Conservation (phyloP, 2,888 invertebrate species). For the Nowickia ferox region DNA sequence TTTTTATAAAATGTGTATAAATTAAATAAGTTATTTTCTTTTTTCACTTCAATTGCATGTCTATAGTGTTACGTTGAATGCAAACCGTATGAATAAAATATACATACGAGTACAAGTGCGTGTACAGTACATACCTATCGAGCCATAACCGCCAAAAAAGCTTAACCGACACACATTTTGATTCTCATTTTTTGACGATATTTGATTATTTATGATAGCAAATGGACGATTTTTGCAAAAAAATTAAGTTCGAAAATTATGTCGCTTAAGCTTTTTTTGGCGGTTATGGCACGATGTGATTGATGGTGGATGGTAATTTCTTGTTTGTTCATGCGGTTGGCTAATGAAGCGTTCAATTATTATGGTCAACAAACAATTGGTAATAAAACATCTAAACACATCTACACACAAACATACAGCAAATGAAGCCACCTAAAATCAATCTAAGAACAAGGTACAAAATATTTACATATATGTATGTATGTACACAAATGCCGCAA, state of each 20-base stretch:
- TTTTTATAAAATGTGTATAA: conserved; percentile 8
- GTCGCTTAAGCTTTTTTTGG: too few relatives aligned
- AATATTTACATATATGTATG: too few relatives aligned
- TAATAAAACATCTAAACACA: conserved; percentile 6
- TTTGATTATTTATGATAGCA: too few relatives aligned
- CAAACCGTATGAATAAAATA: background rate
- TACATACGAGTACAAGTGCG: conserved; percentile 15
- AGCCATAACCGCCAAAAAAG: too few relatives aligned
- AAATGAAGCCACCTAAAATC: conserved; percentile 24
- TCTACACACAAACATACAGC: background rate
- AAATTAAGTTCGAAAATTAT: too few relatives aligned
- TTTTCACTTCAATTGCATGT: conserved; percentile 33
- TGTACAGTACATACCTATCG: conserved; percentile 1
- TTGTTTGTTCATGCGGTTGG: conserved; percentile 46
- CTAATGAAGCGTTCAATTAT: conserved; percentile 54
- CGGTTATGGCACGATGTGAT: background rate
- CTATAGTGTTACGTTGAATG: conserved; percentile 27
- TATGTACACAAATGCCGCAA: background rate
- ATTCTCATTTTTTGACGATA: too few relatives aligned
- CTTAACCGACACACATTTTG: too few relatives aligned
- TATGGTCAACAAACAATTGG: conserved; percentile 52
- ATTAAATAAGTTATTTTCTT: conserved; percentile 22
- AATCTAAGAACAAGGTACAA: conserved; percentile 6
- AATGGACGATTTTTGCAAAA: too few relatives aligned
- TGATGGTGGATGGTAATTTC: conserved; percentile 18